These are phyloP conservation scores for Didymodactylos carnosus DNA, from an alignment of 2,888 invertebrate species.

Conservation along the genomic window DNA sequence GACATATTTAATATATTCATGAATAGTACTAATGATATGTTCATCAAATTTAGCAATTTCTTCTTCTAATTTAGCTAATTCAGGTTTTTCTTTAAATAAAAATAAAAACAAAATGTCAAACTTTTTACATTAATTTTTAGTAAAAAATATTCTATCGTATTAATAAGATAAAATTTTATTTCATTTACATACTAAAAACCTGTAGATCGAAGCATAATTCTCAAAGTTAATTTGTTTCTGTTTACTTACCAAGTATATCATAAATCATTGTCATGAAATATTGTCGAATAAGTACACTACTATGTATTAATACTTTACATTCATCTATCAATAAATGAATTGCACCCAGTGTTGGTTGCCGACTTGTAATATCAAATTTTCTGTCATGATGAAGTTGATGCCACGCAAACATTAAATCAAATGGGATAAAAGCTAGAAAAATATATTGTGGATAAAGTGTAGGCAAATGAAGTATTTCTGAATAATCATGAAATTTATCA, in stretches of 20 bases:
- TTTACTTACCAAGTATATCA: neutral
- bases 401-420: neutral
- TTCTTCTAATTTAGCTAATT: neutral
- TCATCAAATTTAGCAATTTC: neutral
- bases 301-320: neutral
- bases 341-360: neutral
- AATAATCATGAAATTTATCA: neutral
- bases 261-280: neutral
- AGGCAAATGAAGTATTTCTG: neutral
- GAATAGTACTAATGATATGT: neutral
- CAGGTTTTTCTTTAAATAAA: neutral
- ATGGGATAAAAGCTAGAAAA: neutral
- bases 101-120: neutral
- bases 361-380: neutral
- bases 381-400: neutral
- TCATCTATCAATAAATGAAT: neutral
- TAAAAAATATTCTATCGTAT: no score
- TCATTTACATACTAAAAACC: no score
- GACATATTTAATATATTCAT: neutral
- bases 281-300: neutral
- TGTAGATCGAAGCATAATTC: no score
- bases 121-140: no score
- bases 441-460: neutral
- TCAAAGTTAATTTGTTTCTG: no score
- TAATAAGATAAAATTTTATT: no score